Conservation (phyloP, 1,140 invertebrate species). For the Drosophila lini region DNA sequence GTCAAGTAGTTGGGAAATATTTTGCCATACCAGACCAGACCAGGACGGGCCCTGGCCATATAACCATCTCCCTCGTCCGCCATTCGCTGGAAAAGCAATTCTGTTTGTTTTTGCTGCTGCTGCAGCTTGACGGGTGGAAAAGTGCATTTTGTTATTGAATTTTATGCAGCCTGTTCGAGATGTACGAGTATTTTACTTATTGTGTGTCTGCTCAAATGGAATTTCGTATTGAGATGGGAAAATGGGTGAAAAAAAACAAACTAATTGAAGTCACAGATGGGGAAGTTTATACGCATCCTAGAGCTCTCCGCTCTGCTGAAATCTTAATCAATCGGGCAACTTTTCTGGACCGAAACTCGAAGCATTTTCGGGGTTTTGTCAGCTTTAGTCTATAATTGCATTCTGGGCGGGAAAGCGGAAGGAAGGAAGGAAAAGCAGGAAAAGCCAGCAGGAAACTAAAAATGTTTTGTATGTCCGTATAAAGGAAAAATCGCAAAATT, state of each 20-base stretch:
- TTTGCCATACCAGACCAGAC: slow-evolving; percentile 26
- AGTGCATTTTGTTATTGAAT: slow-evolving; percentile 79
- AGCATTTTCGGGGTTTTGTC: slow-evolving; percentile 50
- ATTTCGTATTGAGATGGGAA: slow-evolving; percentile 12
- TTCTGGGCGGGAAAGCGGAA: slow-evolving; percentile 17
- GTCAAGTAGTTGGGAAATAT: slow-evolving; percentile 66
- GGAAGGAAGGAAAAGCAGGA: slow-evolving; percentile 62
- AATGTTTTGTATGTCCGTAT: slow-evolving; percentile 83
- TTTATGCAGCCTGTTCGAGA: slow-evolving; percentile 51
- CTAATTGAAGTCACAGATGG: slow-evolving; percentile 22
- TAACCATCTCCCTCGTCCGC: slow-evolving; percentile 27
- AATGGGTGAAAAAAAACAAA: not conserved
- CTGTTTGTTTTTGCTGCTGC: slow-evolving; percentile 69
- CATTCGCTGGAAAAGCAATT: slow-evolving; percentile 59
- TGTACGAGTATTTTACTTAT: slow-evolving; percentile 6
- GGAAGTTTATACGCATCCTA: slow-evolving; percentile 15
- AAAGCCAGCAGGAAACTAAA: slow-evolving; percentile 81
- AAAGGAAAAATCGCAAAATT: slow-evolving; percentile 84
- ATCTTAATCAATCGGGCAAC: slow-evolving; percentile 48
- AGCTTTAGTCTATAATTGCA: slow-evolving; percentile 36
- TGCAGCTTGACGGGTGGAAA: slow-evolving; percentile 50
- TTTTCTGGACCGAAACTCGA: slow-evolving; percentile 15
- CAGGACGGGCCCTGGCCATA: not conserved
- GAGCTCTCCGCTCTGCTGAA: slow-evolving; percentile 1
- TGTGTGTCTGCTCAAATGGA: slow-evolving; percentile 2